Percentiles rank a stretch among this genome's conserved stretches.
Evolutionary conservation across 2,797 vertebrate species (phyloP).

Genomic region (Muraenolepis orangiensis): DNA sequence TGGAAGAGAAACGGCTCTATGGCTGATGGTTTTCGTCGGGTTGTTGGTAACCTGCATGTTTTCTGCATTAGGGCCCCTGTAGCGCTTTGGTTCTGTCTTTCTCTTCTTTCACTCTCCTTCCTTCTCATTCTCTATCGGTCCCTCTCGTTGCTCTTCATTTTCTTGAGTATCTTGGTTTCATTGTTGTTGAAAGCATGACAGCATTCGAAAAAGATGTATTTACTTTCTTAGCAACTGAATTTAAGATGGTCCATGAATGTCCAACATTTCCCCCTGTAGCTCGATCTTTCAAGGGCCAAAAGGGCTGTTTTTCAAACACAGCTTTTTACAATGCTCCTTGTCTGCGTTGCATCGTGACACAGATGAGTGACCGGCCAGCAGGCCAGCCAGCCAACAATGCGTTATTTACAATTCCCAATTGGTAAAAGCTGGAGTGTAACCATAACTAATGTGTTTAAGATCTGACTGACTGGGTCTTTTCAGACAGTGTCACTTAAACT

Average conservation of each 20-base stretch:
- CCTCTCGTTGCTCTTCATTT: conserved; percentile 44
- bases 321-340: conserved; percentile 24
- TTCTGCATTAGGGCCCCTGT: conserved; percentile 57
- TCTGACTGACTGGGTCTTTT: conserved; percentile 24
- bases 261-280: conserved; percentile 20
- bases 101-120: conserved; percentile 45
- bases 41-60: conserved; percentile 53
- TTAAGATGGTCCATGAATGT: conserved; percentile 47
- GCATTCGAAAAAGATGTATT: conserved; percentile 58
- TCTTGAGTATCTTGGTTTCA: conserved; percentile 53
- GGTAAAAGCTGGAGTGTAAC: conserved; percentile 37
- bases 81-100: conserved; percentile 56
- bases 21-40: conserved; percentile 28
- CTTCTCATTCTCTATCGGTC: conserved; percentile 25
- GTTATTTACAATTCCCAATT: conserved; percentile 43
- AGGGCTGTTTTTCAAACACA: conserved; percentile 7
- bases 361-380: conserved; percentile 8
- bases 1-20: background rate
- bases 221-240: conserved; percentile 51
- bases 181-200: conserved; percentile 66
- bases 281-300: conserved; percentile 6
- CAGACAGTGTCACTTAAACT: conserved; percentile 35
- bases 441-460: conserved; percentile 38
- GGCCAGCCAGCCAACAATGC: conserved; percentile 3
- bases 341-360: conserved; percentile 29